Conservation (phyloP, 2,797 vertebrate genomes). For the Octomys mimax region DNA sequence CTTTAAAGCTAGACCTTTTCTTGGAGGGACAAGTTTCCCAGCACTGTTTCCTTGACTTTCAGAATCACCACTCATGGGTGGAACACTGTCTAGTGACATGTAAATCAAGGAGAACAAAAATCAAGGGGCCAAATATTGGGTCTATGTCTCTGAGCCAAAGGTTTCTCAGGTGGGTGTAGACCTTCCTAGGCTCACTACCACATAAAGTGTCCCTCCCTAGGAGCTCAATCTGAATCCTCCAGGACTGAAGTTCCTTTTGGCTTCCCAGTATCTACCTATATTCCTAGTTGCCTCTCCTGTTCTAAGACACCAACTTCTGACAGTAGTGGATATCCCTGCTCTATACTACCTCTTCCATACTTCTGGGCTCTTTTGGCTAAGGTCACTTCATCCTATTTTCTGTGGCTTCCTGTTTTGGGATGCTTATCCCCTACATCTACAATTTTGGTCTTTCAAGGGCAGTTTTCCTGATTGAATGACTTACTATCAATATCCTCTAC, state of each 20-base stretch:
- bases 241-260: neutral
- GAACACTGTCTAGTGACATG: neutral
- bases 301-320: neutral
- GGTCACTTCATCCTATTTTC: too few relatives aligned
- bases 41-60: neutral
- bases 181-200: neutral
- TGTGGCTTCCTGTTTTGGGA: too few relatives aligned
- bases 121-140: neutral
- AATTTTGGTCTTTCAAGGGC: too few relatives aligned
- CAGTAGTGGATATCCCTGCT: neutral
- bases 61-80: neutral
- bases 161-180: neutral
- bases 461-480: too few relatives aligned
- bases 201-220: neutral
- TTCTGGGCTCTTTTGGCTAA: too few relatives aligned
- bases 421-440: too few relatives aligned
- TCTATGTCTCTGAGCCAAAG: neutral
- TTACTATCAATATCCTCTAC: too few relatives aligned
- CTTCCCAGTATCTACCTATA: neutral
- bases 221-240: neutral
- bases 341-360: neutral
- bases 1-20: neutral
- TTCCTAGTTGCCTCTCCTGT: neutral
- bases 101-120: neutral
- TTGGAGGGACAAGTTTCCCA: neutral